Conservation (phyloP, 2,797 vertebrate species). For the Lepilemur ruficaudatus region DNA sequence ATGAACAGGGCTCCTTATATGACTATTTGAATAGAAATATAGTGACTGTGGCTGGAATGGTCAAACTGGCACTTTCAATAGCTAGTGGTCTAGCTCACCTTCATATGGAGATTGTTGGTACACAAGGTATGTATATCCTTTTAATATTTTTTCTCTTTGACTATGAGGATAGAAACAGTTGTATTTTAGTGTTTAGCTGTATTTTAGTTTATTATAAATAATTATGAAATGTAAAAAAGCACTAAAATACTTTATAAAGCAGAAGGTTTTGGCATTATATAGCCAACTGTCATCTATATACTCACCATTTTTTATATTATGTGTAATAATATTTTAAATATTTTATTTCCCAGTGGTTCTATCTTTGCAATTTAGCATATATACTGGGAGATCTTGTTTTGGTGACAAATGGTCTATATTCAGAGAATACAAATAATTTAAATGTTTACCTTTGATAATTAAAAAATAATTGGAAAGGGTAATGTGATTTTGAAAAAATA, state of each 20-base stretch:
- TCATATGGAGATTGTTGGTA: slow-evolving; percentile 98
- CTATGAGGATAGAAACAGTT: neutral
- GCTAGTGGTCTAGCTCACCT: slow-evolving; percentile 96
- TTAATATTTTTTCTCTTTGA: fast-evolving
- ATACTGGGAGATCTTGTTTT: neutral
- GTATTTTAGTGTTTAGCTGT: fast-evolving
- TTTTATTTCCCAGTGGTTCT: neutral
- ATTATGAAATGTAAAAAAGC: fast-evolving
- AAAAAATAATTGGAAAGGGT: slow-evolving; percentile 9
- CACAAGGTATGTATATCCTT: slow-evolving; percentile 88
- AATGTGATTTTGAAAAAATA: neutral
- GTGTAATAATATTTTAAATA: neutral
- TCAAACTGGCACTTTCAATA: slow-evolving; percentile 90
- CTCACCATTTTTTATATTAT: neutral
- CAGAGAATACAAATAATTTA: neutral
- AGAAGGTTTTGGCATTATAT: neutral
- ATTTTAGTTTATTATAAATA: fast-evolving
- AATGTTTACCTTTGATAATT: slow-evolving; percentile 17
- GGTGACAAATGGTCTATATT: neutral
- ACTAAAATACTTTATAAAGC: neutral
- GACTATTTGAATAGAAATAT: slow-evolving; percentile 95
- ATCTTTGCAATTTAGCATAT: neutral
- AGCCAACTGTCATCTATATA: neutral
- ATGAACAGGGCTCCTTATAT: slow-evolving; percentile 95
- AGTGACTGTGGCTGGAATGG: slow-evolving; percentile 91